Percentiles rank a stretch among this genome's conserved stretches.
Conservation (phyloP, 2,888 invertebrate species). For the Agrochola litura region DNA sequence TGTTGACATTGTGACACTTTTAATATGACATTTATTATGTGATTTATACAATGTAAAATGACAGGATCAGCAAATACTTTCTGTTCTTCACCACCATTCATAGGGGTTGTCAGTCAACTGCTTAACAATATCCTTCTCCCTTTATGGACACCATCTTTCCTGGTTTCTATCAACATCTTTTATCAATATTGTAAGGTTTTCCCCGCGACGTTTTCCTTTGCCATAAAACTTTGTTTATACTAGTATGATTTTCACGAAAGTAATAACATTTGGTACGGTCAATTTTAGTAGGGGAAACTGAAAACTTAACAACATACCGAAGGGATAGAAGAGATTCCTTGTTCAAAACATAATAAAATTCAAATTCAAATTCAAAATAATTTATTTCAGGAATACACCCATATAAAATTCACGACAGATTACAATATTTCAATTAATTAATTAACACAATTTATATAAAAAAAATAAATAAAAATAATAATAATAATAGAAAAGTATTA, state of each 20-base stretch:
- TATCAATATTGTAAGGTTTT: neutral
- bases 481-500: too few relatives aligned
- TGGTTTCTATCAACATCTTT: neutral
- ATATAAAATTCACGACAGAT: too few relatives aligned
- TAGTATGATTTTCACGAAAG: neutral
- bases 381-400: too few relatives aligned
- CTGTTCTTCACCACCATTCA: neutral
- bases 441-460: too few relatives aligned
- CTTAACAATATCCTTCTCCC: too few relatives aligned
- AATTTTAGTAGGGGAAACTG: neutral
- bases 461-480: too few relatives aligned
- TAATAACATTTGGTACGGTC: too few relatives aligned
- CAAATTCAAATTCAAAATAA: too few relatives aligned
- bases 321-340: too few relatives aligned
- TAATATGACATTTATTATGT: neutral
- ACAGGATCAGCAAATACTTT: slow-evolving; percentile 2
- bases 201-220: neutral
- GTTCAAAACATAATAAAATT: neutral
- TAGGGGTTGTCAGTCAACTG: neutral
- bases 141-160: too few relatives aligned
- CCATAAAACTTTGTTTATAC: neutral
- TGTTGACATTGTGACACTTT: slow-evolving; percentile 26
- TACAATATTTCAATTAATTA: too few relatives aligned
- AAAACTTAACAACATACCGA: neutral
- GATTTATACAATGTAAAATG: neutral